A percentile compares a stretch with the other conserved stretches of the same genome.
Conservation (phyloP, 2,797 vertebrate genomes). For the Anguilla megastoma region DNA sequence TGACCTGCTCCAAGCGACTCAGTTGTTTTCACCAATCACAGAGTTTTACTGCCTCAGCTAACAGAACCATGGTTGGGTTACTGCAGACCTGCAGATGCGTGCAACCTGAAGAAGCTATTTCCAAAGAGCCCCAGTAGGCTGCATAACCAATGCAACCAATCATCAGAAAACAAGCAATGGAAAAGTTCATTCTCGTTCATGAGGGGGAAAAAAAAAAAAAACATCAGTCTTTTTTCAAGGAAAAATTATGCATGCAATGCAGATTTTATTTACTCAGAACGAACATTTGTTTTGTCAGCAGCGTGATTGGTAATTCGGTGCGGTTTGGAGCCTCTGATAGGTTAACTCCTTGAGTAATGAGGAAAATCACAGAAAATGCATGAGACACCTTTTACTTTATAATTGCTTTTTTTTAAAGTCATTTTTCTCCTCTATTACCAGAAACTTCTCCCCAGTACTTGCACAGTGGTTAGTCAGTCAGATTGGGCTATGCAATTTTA, state of each 20-base stretch:
- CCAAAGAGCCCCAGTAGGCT: not conserved
- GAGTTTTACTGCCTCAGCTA: not conserved
- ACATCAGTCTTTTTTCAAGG: not conserved
- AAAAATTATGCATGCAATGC: not conserved
- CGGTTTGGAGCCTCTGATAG: not conserved
- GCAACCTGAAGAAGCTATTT: not conserved
- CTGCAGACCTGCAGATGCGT: not conserved
- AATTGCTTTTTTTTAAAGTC: conserved; percentile 37
- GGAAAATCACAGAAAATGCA: conserved; percentile 13
- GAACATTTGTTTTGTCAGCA: conserved; percentile 6
- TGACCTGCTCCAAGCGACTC: no score
- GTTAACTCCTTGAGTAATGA: conserved; percentile 9
- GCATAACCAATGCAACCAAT: not conserved
- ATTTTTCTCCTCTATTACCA: conserved; percentile 22
- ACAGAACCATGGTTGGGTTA: not conserved
- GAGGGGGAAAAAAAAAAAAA: not conserved
- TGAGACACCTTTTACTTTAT: conserved; percentile 16
- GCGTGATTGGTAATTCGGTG: conserved; percentile 8
- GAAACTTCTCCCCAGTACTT: not conserved
- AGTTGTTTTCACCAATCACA: not conserved
- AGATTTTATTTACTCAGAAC: not conserved
- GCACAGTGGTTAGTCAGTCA: not conserved
- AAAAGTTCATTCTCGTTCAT: not conserved
- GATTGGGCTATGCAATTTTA: conserved; percentile 32
- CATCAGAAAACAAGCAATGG: not conserved